phyloP scores from a whole-genome alignment of 2,888 invertebrate species.

The Rhorus exstirpatorius region DNA sequence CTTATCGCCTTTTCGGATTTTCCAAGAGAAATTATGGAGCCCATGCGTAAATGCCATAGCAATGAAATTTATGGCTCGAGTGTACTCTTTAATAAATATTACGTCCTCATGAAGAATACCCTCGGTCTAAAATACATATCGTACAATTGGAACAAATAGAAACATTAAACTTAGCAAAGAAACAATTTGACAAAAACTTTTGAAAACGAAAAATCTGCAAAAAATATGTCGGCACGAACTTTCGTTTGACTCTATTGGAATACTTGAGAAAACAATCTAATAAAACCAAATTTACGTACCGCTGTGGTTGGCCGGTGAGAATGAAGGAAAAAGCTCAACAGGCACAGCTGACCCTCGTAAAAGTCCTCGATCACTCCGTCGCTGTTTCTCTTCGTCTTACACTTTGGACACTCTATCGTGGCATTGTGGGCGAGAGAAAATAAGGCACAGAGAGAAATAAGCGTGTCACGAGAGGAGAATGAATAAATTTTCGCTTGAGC shows the following conservation, averaged over 20 bases:
- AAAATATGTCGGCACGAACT: too few relatives aligned
- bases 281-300: not conserved
- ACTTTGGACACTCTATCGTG: constrained; percentile 1
- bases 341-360: constrained; percentile 24
- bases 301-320: not conserved
- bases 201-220: too few relatives aligned
- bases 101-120: too few relatives aligned
- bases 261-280: not conserved
- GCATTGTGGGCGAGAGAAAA: constrained; percentile 7
- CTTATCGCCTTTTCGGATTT: too few relatives aligned
- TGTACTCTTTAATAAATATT: too few relatives aligned
- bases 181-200: too few relatives aligned
- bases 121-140: too few relatives aligned
- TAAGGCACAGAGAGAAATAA: constrained; percentile 31
- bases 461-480: constrained; percentile 58
- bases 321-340: constrained; percentile 33
- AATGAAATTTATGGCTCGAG: too few relatives aligned
- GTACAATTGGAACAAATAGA: too few relatives aligned
- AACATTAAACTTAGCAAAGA: too few relatives aligned
- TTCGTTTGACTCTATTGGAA: not conserved
- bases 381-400: not conserved
- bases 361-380: constrained; percentile 25
- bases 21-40: too few relatives aligned
- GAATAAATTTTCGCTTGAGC: constrained; percentile 66
- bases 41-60: too few relatives aligned